Evolutionary conservation across 1,140 invertebrate species (phyloP).

Genomic region (Parasteatoda tepidariorum): DNA sequence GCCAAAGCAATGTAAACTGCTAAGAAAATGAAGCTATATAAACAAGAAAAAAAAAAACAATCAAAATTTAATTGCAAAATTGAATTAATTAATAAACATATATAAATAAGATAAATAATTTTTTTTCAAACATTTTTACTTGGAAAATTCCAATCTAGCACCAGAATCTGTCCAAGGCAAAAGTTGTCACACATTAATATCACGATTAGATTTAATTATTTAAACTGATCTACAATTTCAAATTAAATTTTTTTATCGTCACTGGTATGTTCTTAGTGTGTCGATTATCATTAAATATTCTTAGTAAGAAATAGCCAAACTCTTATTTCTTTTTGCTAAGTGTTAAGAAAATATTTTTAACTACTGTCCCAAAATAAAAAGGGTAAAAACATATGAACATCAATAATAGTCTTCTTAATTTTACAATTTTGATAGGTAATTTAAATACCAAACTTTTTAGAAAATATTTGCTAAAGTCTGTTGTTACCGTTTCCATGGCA

Average conservation of each 20-base stretch:
- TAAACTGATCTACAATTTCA: neutral
- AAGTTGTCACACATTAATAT: neutral
- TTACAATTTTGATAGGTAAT: no score
- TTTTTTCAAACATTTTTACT: neutral
- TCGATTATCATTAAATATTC: no score
- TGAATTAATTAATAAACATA: neutral
- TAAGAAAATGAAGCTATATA: constrained; percentile 67
- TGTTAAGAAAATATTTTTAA: no score
- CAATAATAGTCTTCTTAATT: no score
- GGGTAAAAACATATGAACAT: no score
- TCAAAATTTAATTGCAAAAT: neutral
- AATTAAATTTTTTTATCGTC: neutral
- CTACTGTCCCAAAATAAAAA: no score
- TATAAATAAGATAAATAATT: neutral
- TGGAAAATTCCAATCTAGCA: neutral
- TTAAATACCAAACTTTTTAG: no score
- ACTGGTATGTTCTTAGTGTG: neutral
- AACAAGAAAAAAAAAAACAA: neutral
- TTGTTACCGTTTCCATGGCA: no score
- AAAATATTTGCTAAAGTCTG: no score
- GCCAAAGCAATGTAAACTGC: constrained; percentile 69
- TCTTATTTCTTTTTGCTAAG: no score
- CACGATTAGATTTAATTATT: neutral
- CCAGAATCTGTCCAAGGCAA: neutral
- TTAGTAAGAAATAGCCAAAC: no score